Evolutionary conservation across 2,113 vertebrate species (phyloP).

Genomic region (Podiceps cristatus): DNA sequence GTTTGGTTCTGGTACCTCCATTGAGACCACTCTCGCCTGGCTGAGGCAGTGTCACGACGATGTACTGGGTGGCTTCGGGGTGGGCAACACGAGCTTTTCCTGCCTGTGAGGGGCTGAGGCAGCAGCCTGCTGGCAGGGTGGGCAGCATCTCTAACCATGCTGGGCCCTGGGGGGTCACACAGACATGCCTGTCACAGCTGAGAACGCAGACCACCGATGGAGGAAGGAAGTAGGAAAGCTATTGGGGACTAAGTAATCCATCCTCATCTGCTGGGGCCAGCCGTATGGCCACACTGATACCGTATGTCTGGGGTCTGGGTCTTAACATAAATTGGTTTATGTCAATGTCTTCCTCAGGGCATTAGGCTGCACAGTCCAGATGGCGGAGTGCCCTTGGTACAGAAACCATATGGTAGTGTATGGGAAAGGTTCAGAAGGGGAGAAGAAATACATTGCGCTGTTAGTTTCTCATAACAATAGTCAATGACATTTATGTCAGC

Average conservation of each 20-base stretch:
- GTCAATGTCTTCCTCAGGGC: slow-evolving; percentile 69
- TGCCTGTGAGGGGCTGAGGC: rapidly evolving
- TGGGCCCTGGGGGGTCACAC: rapidly evolving
- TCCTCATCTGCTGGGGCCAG: slow-evolving; percentile 13
- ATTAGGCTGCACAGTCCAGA: slow-evolving; percentile 70
- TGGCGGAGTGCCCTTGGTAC: slow-evolving; percentile 62
- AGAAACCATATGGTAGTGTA: slow-evolving; percentile 75
- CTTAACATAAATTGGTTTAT: slow-evolving; percentile 76
- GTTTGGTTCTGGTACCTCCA: background rate
- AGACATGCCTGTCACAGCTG: rapidly evolving
- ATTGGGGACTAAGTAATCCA: background rate
- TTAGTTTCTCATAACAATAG: slow-evolving; percentile 42
- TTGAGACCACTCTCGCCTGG: background rate
- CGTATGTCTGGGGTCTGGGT: slow-evolving; percentile 46
- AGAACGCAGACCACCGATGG: background rate
- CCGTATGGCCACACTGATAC: slow-evolving; percentile 18
- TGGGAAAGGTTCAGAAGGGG: slow-evolving; percentile 20
- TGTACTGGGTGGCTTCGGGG: background rate
- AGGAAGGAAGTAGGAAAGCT: background rate
- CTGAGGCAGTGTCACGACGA: background rate
- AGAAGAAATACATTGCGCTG: slow-evolving; percentile 15
- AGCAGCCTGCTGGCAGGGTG: background rate
- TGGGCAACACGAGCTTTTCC: background rate
- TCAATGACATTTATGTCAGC: slow-evolving; percentile 1
- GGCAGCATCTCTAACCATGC: background rate